Conservation (phyloP, 1,140 invertebrate species). For the Orchestia grillus region DNA sequence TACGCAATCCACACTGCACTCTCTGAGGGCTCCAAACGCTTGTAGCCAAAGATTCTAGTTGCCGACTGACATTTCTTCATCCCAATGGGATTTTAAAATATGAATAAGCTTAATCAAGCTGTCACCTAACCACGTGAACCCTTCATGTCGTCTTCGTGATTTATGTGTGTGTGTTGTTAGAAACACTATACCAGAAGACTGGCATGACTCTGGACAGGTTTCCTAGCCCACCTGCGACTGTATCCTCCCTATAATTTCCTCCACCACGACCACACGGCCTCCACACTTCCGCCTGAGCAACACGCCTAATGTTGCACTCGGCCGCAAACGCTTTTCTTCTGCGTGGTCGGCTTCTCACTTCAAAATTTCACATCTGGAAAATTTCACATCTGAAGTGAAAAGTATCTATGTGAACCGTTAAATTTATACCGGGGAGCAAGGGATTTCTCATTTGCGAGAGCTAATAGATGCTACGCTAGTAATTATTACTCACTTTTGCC, state of each 20-base stretch:
- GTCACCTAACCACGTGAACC: not conserved
- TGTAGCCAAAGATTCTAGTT: not conserved
- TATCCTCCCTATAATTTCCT: not conserved
- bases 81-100: not conserved
- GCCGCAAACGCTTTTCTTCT: not conserved
- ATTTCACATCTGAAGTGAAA: no score
- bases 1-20: not conserved
- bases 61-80: not conserved
- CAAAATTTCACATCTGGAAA: not conserved
- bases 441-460: not conserved
- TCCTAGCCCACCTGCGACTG: not conserved
- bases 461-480: not conserved
- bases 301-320: not conserved
- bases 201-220: not conserved
- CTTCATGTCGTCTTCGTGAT: not conserved
- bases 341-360: not conserved
- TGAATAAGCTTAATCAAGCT: not conserved
- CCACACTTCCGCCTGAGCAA: not conserved
- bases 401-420: no score
- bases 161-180: not conserved
- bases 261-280: not conserved
- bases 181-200: not conserved
- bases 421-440: not conserved
- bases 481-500: not conserved
- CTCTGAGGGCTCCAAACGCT: not conserved